Evolutionary conservation across 1,140 invertebrate species (phyloP).

Genomic region (Calliphora vicina): DNA sequence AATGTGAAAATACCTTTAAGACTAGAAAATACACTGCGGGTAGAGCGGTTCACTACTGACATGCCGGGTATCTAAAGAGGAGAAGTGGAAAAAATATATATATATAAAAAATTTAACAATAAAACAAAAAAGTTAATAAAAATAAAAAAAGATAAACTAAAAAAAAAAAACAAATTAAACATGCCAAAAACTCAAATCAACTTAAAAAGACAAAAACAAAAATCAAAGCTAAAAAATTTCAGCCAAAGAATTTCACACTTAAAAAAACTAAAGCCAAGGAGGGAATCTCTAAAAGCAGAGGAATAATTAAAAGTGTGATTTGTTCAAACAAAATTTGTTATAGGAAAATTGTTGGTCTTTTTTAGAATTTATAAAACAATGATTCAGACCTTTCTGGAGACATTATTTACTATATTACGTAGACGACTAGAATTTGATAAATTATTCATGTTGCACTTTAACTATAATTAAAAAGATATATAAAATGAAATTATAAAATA

Average conservation of each 20-base stretch:
- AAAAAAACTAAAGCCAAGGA: background rate
- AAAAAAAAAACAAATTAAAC: background rate
- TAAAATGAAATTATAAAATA: slow-evolving; percentile 13
- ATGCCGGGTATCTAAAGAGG: slow-evolving; percentile 70
- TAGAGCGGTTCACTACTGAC: slow-evolving; percentile 68
- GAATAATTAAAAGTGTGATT: background rate
- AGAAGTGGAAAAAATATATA: slow-evolving; percentile 15
- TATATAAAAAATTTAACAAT: background rate
- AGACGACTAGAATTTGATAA: slow-evolving; percentile 55
- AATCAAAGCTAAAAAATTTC: background rate
- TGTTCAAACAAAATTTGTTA: background rate
- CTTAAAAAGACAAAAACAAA: background rate
- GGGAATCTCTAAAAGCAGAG: background rate
- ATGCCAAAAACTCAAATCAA: background rate
- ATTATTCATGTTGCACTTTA: slow-evolving; percentile 49
- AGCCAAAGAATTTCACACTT: background rate
- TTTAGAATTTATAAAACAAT: slow-evolving; percentile 12
- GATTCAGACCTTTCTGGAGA: slow-evolving; percentile 58
- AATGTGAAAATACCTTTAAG: slow-evolving; percentile 69
- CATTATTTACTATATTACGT: slow-evolving; percentile 54
- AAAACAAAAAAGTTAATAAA: background rate
- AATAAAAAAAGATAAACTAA: background rate
- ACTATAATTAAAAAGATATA: slow-evolving; percentile 50
- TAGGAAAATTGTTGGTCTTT: background rate
- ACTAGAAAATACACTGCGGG: slow-evolving; percentile 70